These are phyloP conservation scores for Distichodus sexfasciatus DNA, from an alignment of 2,797 vertebrate species.

Conservation along the genomic window DNA sequence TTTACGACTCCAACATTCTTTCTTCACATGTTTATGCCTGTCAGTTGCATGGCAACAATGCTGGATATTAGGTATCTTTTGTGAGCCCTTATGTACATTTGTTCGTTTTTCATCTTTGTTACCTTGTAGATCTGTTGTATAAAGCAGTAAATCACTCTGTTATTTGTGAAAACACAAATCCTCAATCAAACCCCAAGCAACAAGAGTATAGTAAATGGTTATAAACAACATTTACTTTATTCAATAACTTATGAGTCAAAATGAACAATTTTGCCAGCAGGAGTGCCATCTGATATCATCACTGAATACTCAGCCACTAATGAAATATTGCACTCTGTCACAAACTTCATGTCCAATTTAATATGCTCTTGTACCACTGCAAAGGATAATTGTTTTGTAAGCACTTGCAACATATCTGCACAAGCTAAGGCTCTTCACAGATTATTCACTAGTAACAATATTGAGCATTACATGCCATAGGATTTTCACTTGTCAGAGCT, in stretches of 20 bases:
- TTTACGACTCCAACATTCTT: too few relatives aligned
- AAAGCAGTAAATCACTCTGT: too few relatives aligned
- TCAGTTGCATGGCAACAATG: too few relatives aligned
- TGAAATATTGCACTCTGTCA: background rate
- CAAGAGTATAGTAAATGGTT: background rate
- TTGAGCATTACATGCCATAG: background rate
- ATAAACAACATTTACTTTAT: conserved; percentile 21
- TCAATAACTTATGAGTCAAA: background rate
- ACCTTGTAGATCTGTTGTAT: too few relatives aligned
- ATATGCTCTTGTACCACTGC: background rate
- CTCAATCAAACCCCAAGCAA: background rate
- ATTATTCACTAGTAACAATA: conserved; percentile 19
- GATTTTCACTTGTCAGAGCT: background rate
- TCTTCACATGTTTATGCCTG: too few relatives aligned
- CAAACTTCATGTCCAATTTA: background rate
- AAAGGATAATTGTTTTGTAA: background rate
- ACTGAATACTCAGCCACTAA: background rate
- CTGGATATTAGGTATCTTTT: too few relatives aligned
- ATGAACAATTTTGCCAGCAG: background rate
- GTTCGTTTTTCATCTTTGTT: too few relatives aligned
- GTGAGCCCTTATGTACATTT: too few relatives aligned
- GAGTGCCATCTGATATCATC: background rate
- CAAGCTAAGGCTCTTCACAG: background rate
- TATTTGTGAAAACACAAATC: too few relatives aligned
- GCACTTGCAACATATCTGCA: background rate